Evolutionary conservation across 2,888 invertebrate genomes (phyloP).

Genomic region (Elmis aenea): DNA sequence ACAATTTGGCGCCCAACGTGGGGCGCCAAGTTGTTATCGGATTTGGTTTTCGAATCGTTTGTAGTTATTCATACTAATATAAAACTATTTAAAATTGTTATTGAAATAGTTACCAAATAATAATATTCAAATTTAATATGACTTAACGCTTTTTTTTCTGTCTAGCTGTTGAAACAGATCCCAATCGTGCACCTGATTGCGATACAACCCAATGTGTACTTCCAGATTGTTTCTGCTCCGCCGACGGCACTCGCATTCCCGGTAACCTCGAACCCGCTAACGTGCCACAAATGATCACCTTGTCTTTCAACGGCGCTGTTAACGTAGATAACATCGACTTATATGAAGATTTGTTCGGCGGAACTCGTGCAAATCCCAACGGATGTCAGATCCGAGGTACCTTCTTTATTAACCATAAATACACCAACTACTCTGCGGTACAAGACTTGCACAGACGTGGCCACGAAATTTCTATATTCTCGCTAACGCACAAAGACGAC

Average conservation of each 20-base stretch:
- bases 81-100: too few species aligned
- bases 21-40: too few species aligned
- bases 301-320: slow-evolving; percentile 88
- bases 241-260: slow-evolving; percentile 85
- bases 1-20: too few species aligned
- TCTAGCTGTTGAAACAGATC: slow-evolving; percentile 82
- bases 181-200: slow-evolving; percentile 88
- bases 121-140: background rate
- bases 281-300: slow-evolving; percentile 90
- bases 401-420: slow-evolving; percentile 89
- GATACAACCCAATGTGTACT: slow-evolving; percentile 82
- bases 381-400: slow-evolving; percentile 85
- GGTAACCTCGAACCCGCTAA: slow-evolving; percentile 76
- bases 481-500: slow-evolving; percentile 87
- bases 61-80: too few species aligned
- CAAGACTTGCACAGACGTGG: slow-evolving; percentile 86
- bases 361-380: slow-evolving; percentile 79
- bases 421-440: slow-evolving; percentile 84
- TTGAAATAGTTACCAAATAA: background rate
- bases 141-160: slow-evolving; percentile 28
- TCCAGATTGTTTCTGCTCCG: slow-evolving; percentile 90
- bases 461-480: slow-evolving; percentile 89
- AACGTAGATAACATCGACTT: slow-evolving; percentile 90
- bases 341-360: slow-evolving; percentile 85
- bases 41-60: too few species aligned